These are phyloP conservation scores for Rhagium mordax DNA, from an alignment of 2,888 invertebrate species.

Conservation along the genomic window DNA sequence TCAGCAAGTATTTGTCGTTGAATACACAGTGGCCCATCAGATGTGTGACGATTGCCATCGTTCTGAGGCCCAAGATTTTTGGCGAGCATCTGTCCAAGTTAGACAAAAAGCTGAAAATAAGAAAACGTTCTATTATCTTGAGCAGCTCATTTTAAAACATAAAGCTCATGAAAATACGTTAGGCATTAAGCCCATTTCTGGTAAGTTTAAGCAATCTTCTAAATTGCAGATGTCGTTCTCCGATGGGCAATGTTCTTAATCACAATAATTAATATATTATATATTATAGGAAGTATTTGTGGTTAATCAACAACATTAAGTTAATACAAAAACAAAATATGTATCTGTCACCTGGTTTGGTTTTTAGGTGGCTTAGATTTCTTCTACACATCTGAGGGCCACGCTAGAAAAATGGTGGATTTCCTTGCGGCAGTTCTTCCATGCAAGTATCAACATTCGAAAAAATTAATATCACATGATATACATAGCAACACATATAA, in stretches of 20 bases:
- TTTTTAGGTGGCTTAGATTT: constrained; percentile 88
- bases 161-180: constrained; percentile 91
- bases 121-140: constrained; percentile 97
- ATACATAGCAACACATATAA: constrained; percentile 97
- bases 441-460: constrained; percentile 89
- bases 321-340: too few species aligned
- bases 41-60: constrained; percentile 99
- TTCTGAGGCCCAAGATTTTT: constrained; percentile 97
- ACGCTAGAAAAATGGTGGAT: constrained; percentile 96
- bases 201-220: constrained; percentile 43
- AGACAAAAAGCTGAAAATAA: constrained; percentile 92
- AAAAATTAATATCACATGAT: constrained; percentile 97
- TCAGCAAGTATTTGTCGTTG: constrained; percentile 96
- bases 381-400: constrained; percentile 90
- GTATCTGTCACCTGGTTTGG: too few species aligned
- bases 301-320: too few species aligned
- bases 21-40: constrained; percentile 91
- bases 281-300: too few species aligned
- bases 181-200: constrained; percentile 77
- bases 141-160: constrained; percentile 96
- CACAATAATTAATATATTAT: too few species aligned
- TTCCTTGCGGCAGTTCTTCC: constrained; percentile 92
- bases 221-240: too few species aligned
- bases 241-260: too few species aligned
- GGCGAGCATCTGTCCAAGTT: constrained; percentile 94